These are phyloP conservation scores for Drosophila micromelanica DNA, from an alignment of 1,140 invertebrate genomes.

Conservation along the genomic window DNA sequence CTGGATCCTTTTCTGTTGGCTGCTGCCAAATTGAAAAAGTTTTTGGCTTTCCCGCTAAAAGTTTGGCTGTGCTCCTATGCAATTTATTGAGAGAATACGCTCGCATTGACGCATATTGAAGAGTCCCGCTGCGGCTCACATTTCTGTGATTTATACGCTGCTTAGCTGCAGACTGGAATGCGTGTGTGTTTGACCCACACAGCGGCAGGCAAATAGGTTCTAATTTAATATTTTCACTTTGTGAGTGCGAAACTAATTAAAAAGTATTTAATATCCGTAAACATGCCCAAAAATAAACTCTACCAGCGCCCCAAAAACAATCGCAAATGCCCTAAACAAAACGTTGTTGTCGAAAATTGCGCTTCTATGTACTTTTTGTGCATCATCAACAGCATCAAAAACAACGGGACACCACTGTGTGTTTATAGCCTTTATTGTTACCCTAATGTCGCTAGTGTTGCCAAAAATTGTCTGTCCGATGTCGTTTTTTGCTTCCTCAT, in stretches of 20 bases:
- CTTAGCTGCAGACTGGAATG: conserved; percentile 31
- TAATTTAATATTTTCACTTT: conserved; percentile 70
- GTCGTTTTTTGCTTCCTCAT: conserved; percentile 27
- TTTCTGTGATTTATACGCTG: conserved; percentile 41
- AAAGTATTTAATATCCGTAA: conserved; percentile 81
- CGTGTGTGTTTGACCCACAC: conserved; percentile 15
- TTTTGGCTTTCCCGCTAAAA: conserved; percentile 60
- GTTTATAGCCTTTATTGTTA: conserved; percentile 25
- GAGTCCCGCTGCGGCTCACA: conserved; percentile 17
- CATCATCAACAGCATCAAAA: conserved; percentile 21
- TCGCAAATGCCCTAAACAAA: conserved; percentile 52
- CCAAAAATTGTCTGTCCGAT: conserved; percentile 20
- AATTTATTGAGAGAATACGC: conserved; percentile 71
- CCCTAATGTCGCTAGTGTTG: conserved; percentile 29
- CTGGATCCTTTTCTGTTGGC: neutral
- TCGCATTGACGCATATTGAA: conserved; percentile 65
- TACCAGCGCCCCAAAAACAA: conserved; percentile 2
- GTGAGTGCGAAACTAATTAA: conserved; percentile 77
- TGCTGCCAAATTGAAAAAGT: conserved; percentile 74
- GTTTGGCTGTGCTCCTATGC: conserved; percentile 62
- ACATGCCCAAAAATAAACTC: conserved; percentile 71
- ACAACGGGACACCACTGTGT: neutral
- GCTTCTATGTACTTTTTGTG: neutral
- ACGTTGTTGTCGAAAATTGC: conserved; percentile 59
- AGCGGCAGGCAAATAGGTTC: conserved; percentile 28